phyloP scores from a whole-genome alignment of 2,888 invertebrate species.

The Pemphredon lugubris region DNA sequence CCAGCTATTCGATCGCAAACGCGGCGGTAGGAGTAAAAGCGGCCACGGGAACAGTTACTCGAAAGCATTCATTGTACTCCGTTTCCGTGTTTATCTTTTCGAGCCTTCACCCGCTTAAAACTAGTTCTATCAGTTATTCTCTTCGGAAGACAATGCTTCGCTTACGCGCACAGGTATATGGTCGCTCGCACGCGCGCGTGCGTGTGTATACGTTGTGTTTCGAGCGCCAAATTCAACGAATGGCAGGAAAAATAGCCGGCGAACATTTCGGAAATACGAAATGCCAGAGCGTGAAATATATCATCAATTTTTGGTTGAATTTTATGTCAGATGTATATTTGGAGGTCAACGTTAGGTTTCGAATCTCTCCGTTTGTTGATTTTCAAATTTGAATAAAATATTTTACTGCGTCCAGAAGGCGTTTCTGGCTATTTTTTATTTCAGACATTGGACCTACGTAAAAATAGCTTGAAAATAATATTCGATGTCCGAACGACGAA shows the following conservation, averaged over 20 bases:
- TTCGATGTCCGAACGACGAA: too few species aligned
- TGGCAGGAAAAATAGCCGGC: background rate
- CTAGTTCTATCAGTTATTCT: constrained; percentile 42
- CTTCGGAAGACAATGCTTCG: constrained; percentile 31
- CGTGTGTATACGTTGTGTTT: background rate
- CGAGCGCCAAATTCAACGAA: background rate
- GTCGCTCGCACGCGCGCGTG: background rate
- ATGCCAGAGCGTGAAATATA: too few species aligned
- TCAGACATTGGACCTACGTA: too few species aligned
- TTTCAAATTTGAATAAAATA: too few species aligned
- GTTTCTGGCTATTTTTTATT: too few species aligned
- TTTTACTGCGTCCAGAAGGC: too few species aligned
- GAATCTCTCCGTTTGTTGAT: too few species aligned
- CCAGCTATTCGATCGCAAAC: constrained; percentile 35
- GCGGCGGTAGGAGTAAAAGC: constrained; percentile 29
- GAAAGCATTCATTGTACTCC: constrained; percentile 51
- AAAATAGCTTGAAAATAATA: too few species aligned
- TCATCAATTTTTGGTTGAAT: too few species aligned
- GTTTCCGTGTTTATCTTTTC: constrained; percentile 55
- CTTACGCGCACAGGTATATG: constrained; percentile 2
- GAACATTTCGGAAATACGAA: too few species aligned
- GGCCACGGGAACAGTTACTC: constrained; percentile 47
- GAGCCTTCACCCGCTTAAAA: constrained; percentile 51
- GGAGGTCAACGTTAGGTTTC: too few species aligned
- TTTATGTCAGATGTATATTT: too few species aligned